Base-by-base conservation (phyloP, 2,888 invertebrate species). In the Exocentrus adspersus region DNA sequence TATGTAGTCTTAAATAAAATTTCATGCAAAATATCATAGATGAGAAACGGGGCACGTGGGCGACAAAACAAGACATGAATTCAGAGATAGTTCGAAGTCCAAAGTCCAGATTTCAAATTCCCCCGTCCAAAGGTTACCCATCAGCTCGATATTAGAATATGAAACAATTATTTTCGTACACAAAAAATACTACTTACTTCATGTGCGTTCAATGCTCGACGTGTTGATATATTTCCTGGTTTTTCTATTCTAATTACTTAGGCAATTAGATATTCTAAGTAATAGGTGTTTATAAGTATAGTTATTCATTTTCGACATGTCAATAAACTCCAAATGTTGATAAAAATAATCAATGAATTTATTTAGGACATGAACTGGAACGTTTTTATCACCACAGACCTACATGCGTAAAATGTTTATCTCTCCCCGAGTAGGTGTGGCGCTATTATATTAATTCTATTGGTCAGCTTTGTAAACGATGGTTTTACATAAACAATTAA, bases 81-180 rank as follows among this genome's bases (percentile, higher is more conserved):
- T 54, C 10, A 21, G 17, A 41, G 43, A 54, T n/a, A 20, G 30
- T 43, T 16, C 43, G 24, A 17, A 17, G 54, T 54, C 30, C 54
- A 54, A 54, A 43, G 54, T 54, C 54, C 54, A 54, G 43, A 54
- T 37, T 54, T 43, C 54, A 43, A 42, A 54, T 21, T 54, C 12
- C 43, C 30, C 20, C 43, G 43, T 43, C 54, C 54, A 54, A 54
- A 54, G 54, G 54, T 54, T 54, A 43, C 19, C 12, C 12, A n/a
- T n/a, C n/a, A 24, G 17, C 30, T 19, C 14, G 20, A 51, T 37
- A n/a, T n/a, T 32, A 14, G 30, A 19, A 32, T 19, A 12, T 10
- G 19, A 12, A 32, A 51, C 37, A 19, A 20, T n/a, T n/a, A n/a
- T 32, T 48, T 48, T 6, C 28, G 7, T 28, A 28, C 14, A 24